Evolutionary conservation across 64 coral and sea anemone species (phyloP).

Genomic region (Montipora capricornis): DNA sequence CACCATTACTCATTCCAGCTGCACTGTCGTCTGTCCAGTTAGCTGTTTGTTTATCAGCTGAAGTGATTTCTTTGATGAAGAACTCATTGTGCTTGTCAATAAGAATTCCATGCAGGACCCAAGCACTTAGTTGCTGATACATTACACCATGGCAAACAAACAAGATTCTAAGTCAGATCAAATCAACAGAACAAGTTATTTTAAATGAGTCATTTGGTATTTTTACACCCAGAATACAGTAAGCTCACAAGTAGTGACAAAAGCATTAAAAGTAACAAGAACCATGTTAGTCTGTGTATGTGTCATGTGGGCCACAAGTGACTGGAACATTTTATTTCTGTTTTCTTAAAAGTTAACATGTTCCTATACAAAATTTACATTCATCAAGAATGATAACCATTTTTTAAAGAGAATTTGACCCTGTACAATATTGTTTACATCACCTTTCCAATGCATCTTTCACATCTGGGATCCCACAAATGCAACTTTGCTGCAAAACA

Average conservation of each 20-base stretch:
- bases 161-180: slow-evolving; percentile 76
- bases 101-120: slow-evolving; percentile 88
- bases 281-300: too few relatives aligned
- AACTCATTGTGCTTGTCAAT: slow-evolving; percentile 88
- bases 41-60: slow-evolving; percentile 21
- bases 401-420: too few relatives aligned
- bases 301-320: too few relatives aligned
- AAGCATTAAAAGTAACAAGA: too few relatives aligned
- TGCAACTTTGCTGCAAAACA: slow-evolving; percentile 55
- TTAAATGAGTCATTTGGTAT: background rate
- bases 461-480: slow-evolving; percentile 65
- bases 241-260: background rate
- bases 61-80: slow-evolving; percentile 78
- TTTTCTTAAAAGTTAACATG: too few relatives aligned
- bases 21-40: slow-evolving; percentile 7
- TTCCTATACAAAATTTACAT: too few relatives aligned
- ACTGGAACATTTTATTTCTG: too few relatives aligned
- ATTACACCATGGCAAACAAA: slow-evolving; percentile 98
- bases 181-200: background rate
- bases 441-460: slow-evolving; percentile 65
- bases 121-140: slow-evolving; percentile 97
- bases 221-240: background rate
- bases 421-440: background rate
- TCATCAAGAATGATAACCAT: too few relatives aligned
- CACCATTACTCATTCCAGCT: slow-evolving; percentile 21